These are phyloP conservation scores for Trichogramma dendrolimi DNA, from an alignment of 2,888 invertebrate species.

Conservation along the genomic window DNA sequence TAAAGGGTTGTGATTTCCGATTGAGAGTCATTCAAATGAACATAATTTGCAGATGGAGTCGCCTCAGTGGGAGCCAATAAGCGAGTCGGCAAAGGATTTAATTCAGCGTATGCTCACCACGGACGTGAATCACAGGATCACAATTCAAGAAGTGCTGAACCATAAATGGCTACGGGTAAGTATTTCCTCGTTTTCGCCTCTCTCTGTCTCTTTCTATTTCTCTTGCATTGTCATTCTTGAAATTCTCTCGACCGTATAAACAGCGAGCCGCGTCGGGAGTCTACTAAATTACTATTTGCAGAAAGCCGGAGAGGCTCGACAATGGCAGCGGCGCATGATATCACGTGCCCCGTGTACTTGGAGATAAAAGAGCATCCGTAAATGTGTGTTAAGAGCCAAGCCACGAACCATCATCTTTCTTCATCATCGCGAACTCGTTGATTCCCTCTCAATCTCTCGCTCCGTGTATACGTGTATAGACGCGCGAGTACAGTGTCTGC, in stretches of 20 bases:
- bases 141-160: constrained; percentile 90
- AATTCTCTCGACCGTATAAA: neutral
- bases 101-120: constrained; percentile 88
- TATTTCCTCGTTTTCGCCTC: constrained; percentile 23
- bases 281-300: neutral
- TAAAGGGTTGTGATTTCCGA: neutral
- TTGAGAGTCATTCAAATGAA: neutral
- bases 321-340: too few species aligned
- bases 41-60: constrained; percentile 69
- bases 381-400: neutral
- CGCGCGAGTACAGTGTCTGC: too few species aligned
- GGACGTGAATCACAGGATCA: constrained; percentile 87
- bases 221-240: neutral
- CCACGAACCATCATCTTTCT: neutral
- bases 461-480: too few species aligned
- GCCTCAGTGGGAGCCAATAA: constrained; percentile 87
- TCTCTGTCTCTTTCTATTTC: neutral
- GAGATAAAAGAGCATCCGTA: constrained; percentile 12
- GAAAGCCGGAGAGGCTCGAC: too few species aligned
- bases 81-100: constrained; percentile 92
- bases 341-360: too few species aligned
- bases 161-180: constrained; percentile 95
- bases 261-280: neutral
- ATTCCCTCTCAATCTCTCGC: neutral
- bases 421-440: too few species aligned